Conservation (phyloP, 2,797 vertebrate genomes). For the Okamejei kenojei region DNA sequence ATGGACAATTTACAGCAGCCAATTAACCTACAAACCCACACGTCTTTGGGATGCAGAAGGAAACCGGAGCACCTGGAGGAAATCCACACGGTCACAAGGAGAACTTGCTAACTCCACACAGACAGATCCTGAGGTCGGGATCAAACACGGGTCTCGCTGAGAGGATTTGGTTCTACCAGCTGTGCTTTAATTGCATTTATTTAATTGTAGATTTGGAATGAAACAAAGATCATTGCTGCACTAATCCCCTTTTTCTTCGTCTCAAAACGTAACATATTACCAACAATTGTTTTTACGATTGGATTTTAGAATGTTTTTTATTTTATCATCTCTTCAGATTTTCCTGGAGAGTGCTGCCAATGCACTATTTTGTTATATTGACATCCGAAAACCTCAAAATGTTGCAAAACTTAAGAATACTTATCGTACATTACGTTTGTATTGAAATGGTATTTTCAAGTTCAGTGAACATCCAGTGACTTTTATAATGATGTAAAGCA, state of each 20-base stretch:
- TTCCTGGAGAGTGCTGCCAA: neutral
- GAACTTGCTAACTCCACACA: too few species aligned
- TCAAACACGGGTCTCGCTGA: too few species aligned
- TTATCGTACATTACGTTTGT: neutral
- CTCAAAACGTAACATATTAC: neutral
- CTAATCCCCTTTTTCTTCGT: neutral
- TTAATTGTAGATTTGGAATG: neutral
- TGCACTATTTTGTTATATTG: neutral
- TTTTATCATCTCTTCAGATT: neutral
- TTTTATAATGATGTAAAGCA: neutral
- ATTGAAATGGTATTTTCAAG: neutral
- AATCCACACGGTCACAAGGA: too few species aligned
- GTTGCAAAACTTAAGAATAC: slow-evolving; percentile 3
- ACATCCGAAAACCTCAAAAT: neutral
- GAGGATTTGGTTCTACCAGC: too few species aligned
- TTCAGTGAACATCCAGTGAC: slow-evolving; percentile 4
- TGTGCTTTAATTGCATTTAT: neutral
- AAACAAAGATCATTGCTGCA: neutral
- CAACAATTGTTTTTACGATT: neutral
- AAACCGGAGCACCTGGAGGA: too few species aligned
- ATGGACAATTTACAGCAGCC: too few species aligned
- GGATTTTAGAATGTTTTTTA: neutral
- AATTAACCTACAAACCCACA: too few species aligned
- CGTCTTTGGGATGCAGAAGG: too few species aligned
- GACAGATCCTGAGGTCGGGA: too few species aligned